Conservation (phyloP, 2,113 vertebrate species). For the Muscicapa adusta region DNA sequence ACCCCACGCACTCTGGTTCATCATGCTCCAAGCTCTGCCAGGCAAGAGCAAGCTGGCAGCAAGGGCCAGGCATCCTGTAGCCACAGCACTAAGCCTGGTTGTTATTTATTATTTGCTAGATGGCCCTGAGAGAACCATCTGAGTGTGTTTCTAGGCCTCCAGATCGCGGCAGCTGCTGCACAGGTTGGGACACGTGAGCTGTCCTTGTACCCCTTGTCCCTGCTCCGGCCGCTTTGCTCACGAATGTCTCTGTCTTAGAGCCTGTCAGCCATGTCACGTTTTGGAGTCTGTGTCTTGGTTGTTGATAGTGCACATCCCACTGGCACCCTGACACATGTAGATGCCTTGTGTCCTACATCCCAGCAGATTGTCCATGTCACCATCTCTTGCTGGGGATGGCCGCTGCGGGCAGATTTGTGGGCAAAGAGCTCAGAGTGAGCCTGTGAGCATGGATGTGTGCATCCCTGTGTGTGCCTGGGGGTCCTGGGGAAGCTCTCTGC, state of each 20-base stretch:
- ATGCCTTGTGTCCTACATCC: background rate
- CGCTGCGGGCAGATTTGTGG: background rate
- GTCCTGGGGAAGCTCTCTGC: background rate
- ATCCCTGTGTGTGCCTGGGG: background rate
- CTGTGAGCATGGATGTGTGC: background rate
- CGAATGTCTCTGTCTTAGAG: slow-evolving; percentile 47
- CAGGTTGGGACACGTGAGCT: slow-evolving; percentile 65
- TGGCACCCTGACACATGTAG: background rate
- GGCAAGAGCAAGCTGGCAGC: background rate
- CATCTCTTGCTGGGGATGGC: background rate
- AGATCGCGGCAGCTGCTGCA: slow-evolving; percentile 43
- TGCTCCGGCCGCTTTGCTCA: slow-evolving; percentile 37
- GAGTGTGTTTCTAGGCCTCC: slow-evolving; percentile 66
- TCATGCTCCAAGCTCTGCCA: background rate
- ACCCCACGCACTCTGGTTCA: fast-evolving
- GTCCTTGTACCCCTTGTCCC: background rate
- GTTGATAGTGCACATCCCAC: background rate
- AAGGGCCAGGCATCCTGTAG: background rate
- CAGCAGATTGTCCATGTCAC: slow-evolving; percentile 7
- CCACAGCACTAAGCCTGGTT: background rate
- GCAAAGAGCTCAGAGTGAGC: background rate
- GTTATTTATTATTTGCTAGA: slow-evolving; percentile 67
- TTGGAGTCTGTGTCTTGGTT: slow-evolving; percentile 28
- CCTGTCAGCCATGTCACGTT: slow-evolving; percentile 8
- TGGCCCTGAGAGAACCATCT: slow-evolving; percentile 67